Evolutionary conservation across 2,113 vertebrate species (phyloP), one percentile per base, ranked within the genome.

Genomic region (Callopanchax toddi): DNA sequence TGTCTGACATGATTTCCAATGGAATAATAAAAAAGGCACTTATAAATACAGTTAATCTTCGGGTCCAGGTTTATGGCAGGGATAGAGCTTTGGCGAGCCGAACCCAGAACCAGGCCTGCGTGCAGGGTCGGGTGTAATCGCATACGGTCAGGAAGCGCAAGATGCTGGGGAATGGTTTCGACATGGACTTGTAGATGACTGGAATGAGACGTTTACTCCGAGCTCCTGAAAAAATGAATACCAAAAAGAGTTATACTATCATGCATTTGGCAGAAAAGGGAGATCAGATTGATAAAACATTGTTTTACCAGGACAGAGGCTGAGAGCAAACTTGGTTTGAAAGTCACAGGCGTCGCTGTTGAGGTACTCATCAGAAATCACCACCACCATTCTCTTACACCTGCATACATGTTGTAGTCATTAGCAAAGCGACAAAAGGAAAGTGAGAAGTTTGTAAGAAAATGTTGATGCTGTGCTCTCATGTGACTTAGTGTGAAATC

Each of bases 311-410:
- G 97, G 97, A 65, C 92, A 93, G 67, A 99, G 95, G 71, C 97
- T 98, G 71, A 99, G 96, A 3, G 96, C 96, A 86, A 99, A 99
- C 90, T 99, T 99, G 53, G 97, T 99, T 92, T 99, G 97, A 88
- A 99, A 99, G 80, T 97, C 97, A 78, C 97, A 99, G 25, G 94
- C 96, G 2, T 95, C 92, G 0, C 97, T 99, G 37, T 96, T 87
- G 36, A 99, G 86, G 79, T 99, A 99, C 51, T 99, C 97, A 42
- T 99, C 97, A 6, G 97, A 98, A 82, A 99, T 92, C 0, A 99
- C 93, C 0, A 95, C 97, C 79, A 99, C 97, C 95, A 99, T 96
- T 76, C 93, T 91, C 78, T 94, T 95, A 76, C 97, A 99, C 88
- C 96, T 97, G 62, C n/a, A 49, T 6, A 60, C 7, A 79, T 3